phyloP scores from a whole-genome alignment of 2,888 invertebrate genomes.

The Eupelmus urozonus region DNA sequence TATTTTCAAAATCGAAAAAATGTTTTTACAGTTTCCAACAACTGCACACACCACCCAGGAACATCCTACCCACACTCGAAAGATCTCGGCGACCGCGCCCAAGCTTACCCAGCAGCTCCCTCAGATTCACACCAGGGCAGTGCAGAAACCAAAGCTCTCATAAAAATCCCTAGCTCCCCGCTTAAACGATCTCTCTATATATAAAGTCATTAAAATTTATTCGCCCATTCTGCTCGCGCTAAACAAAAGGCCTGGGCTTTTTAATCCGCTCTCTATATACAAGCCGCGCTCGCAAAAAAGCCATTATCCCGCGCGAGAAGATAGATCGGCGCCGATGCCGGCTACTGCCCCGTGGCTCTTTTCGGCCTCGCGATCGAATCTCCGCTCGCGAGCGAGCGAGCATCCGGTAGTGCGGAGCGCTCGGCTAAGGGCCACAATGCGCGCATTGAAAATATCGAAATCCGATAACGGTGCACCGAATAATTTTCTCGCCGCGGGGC shows the following conservation, averaged over 20 bases:
- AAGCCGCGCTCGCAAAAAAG: slow-evolving; percentile 15
- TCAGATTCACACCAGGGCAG: too few species aligned
- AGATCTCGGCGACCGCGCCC: too few species aligned
- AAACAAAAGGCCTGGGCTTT: slow-evolving; percentile 15
- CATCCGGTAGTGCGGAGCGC: too few species aligned
- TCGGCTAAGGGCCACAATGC: too few species aligned
- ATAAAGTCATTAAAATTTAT: slow-evolving; percentile 47
- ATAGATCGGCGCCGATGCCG: background rate
- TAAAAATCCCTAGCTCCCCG: too few species aligned
- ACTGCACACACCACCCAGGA: too few species aligned
- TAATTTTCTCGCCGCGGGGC: slow-evolving; percentile 46
- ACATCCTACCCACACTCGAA: too few species aligned
- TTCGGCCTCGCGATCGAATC: slow-evolving; percentile 32
- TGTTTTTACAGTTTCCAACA: too few species aligned
- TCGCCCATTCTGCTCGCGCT: slow-evolving; percentile 17
- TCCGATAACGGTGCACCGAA: slow-evolving; percentile 55
- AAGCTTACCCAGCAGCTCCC: too few species aligned
- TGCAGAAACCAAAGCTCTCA: background rate
- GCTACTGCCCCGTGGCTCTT: slow-evolving; percentile 15
- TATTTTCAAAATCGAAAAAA: too few species aligned
- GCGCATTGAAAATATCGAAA: slow-evolving; percentile 55
- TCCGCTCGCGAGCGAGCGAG: background rate
- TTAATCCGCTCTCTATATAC: too few species aligned
- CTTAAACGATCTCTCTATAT: background rate
- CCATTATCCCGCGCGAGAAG: slow-evolving; percentile 13